Base-by-base conservation (phyloP, 2,888 invertebrate genomes). In the Caenorhabditis zanzibari region DNA sequence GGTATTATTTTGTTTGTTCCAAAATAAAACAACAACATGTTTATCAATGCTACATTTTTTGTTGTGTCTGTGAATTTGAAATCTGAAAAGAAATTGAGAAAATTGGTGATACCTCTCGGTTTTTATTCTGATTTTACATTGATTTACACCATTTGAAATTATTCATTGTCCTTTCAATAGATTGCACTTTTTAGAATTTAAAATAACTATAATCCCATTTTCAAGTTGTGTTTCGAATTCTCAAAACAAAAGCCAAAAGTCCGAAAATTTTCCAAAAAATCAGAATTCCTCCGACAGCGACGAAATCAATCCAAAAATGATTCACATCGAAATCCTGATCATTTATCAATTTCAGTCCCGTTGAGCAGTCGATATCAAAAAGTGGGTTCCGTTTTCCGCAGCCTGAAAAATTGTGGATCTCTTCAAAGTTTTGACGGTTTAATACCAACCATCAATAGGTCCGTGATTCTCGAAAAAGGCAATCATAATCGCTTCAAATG, bases 401-500 rank as follows among this genome's bases (percentile, higher is more conserved):
- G 2, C 72, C 72, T 72, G 35, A 22, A 72, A 28, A 28, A n/a
- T 26, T 47, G 0, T n/a, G 16, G 44, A 5, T 9, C 19, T 49
- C 19, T 19, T 14, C 3, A 14, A 49, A 49, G 6, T 38, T 6
- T 10, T 19, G 2, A 7, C 3, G 19, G 9, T 54, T 22, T 12
- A 12, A 22, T 12, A 54, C 24, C 10, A 14, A 61, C 77, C 76
- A 22, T 58, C 54, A 49, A 81, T 84, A 1, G 41, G n/a, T n/a
- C 75, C 72, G 16, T 71, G 35, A 22, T 82, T 68, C 32, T 76
- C 56, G 69, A 81, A 77, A 14, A 81, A 59, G 0, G 73, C 76
- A 16, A 92, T 81, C 22, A 89, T 77, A 14, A 91, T 63, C 7
- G 91, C 87, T 84, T 93, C 92, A 77, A 92, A 92, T 24, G 90